A percentile compares a stretch with the other conserved stretches of the same genome.
These are phyloP conservation scores for Ammodytes marinus DNA, from an alignment of 2,113 vertebrate species.

Conservation along the genomic window DNA sequence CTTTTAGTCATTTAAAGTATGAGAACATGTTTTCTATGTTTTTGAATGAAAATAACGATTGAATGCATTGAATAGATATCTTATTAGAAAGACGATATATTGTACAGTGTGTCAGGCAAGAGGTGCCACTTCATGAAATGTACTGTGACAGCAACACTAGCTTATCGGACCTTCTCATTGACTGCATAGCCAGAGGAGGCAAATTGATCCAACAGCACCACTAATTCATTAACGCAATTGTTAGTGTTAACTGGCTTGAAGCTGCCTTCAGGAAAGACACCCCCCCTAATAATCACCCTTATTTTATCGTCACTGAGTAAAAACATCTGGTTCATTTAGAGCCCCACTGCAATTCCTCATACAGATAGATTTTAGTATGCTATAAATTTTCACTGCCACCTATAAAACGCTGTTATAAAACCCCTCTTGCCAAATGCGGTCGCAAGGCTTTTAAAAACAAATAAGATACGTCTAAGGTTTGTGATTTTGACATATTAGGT, in stretches of 20 bases:
- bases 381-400: slow-evolving; percentile 33
- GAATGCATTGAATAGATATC: neutral
- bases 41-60: neutral
- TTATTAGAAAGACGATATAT: neutral
- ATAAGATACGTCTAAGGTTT: slow-evolving; percentile 3
- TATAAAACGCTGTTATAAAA: slow-evolving; percentile 27
- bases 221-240: slow-evolving; percentile 21
- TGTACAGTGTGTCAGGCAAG: neutral
- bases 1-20: neutral
- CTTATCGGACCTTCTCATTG: neutral
- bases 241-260: neutral
- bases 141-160: neutral
- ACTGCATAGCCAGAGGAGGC: neutral
- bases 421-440: slow-evolving; percentile 1
- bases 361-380: slow-evolving; percentile 48
- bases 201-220: slow-evolving; percentile 3
- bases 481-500: neutral
- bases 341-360: slow-evolving; percentile 14
- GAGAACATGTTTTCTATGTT: neutral
- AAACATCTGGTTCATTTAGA: slow-evolving; percentile 45
- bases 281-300: neutral
- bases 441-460: slow-evolving; percentile 25
- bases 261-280: neutral
- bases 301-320: neutral
- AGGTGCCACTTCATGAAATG: neutral